A percentile compares a stretch with the other conserved stretches of the same genome.
phyloP scores from a whole-genome alignment of 2,797 vertebrate genomes.

The Babyrousa celebensis region DNA sequence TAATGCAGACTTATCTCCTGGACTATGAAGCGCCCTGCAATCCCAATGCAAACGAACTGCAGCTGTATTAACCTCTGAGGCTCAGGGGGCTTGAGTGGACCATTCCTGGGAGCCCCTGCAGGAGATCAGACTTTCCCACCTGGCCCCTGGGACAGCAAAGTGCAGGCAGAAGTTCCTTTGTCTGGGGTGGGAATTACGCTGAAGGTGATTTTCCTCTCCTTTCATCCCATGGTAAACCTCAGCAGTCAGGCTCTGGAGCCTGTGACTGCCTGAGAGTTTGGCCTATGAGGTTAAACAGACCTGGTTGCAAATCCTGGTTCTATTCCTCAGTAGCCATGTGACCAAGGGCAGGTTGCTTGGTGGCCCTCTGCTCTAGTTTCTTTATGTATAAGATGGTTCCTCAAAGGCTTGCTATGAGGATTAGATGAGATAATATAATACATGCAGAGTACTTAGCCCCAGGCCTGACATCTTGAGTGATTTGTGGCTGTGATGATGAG shows the following conservation, averaged over 20 bases:
- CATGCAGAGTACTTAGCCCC: not conserved
- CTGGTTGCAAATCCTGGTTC: slow-evolving; percentile 24
- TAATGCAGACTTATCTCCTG: slow-evolving; percentile 55
- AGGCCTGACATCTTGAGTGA: not conserved
- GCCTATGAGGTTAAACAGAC: not conserved
- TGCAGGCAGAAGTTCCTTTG: not conserved
- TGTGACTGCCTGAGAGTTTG: not conserved
- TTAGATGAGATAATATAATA: not conserved
- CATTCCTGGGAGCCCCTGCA: not conserved
- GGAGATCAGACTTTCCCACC: not conserved
- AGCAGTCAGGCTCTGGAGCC: not conserved
- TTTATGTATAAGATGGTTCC: not conserved
- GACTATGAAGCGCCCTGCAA: not conserved
- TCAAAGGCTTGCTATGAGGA: not conserved
- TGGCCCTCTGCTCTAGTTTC: not conserved
- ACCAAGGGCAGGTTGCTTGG: slow-evolving; percentile 17
- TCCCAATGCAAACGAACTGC: slow-evolving; percentile 2
- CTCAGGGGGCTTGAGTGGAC: not conserved
- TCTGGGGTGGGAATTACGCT: not conserved
- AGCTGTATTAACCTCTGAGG: slow-evolving; percentile 10
- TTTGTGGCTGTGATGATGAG: not conserved
- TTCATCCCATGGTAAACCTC: not conserved
- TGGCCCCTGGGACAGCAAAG: not conserved
- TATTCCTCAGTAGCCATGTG: not conserved
- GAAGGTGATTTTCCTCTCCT: not conserved